Percentiles rank a stretch among this genome's conserved stretches.
Evolutionary conservation across 2,888 invertebrate species (phyloP).

Genomic region (Mythimna pallens): DNA sequence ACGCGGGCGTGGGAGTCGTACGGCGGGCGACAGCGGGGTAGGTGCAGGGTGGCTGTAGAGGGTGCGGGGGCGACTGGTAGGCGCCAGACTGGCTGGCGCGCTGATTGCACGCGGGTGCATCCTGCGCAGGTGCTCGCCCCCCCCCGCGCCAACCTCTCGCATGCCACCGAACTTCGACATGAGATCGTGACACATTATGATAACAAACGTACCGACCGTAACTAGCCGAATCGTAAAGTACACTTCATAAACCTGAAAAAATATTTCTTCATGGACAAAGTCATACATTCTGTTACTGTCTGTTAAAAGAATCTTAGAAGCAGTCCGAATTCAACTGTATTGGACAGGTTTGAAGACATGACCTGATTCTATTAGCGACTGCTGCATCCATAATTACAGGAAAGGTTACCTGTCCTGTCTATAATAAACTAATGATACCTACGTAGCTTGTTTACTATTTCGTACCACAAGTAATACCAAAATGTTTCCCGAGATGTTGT

Average conservation of each 20-base stretch:
- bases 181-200: conserved; percentile 64
- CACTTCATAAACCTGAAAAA: conserved; percentile 11
- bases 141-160: conserved; percentile 55
- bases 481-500: neutral
- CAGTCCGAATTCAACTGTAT: neutral
- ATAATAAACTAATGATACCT: neutral
- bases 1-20: conserved; percentile 79
- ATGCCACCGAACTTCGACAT: conserved; percentile 67
- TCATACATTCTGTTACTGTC: neutral
- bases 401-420: neutral
- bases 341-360: neutral
- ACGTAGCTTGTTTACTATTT: neutral
- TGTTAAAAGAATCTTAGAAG: neutral
- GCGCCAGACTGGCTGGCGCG: conserved; percentile 89
- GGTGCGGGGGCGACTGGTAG: conserved; percentile 66
- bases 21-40: conserved; percentile 57
- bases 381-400: neutral
- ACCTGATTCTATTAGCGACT: neutral
- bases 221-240: conserved; percentile 24
- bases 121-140: conserved; percentile 84
- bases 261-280: neutral
- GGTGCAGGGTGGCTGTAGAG: conserved; percentile 35
- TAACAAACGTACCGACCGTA: conserved; percentile 37
- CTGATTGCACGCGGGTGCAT: conserved; percentile 79
- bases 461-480: neutral